A percentile compares a stretch with the other conserved stretches of the same genome.
These are phyloP conservation scores for Megaceryle torquata DNA, from an alignment of 2,113 vertebrate genomes.

Conservation along the genomic window DNA sequence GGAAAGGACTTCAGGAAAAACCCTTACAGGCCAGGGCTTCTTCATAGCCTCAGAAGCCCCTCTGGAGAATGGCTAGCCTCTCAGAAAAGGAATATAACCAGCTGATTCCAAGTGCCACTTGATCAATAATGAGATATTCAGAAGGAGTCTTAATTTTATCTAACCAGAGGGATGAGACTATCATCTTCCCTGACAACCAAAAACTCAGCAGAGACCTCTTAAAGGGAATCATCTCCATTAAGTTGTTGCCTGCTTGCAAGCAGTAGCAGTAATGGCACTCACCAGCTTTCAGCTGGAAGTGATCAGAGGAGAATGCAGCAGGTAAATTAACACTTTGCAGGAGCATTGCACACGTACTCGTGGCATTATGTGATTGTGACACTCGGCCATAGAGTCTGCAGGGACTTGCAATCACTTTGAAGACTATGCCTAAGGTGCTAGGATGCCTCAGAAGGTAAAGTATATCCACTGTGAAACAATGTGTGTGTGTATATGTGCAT, in stretches of 20 bases:
- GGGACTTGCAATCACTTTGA: not conserved
- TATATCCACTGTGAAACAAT: not conserved
- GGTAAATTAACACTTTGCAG: constrained; percentile 22
- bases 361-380: not conserved
- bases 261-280: constrained; percentile 44
- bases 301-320: not conserved
- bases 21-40: not conserved
- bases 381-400: not conserved
- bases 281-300: constrained; percentile 57
- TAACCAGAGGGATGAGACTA: constrained; percentile 61
- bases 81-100: constrained; percentile 52
- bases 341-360: not conserved
- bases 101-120: constrained; percentile 67
- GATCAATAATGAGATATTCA: constrained; percentile 71
- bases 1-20: not conserved
- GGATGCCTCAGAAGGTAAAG: not conserved
- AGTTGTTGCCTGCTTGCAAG: constrained; percentile 58
- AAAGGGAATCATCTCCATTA: constrained; percentile 68
- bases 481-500: rapidly evolving
- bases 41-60: not conserved
- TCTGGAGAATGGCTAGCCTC: constrained; percentile 33
- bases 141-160: constrained; percentile 70
- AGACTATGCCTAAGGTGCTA: not conserved
- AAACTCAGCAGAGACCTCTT: constrained; percentile 70
- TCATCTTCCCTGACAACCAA: constrained; percentile 68